Evolutionary conservation across 2,797 vertebrate genomes (phyloP).

Genomic region (Scolopax bukidnonensis): DNA sequence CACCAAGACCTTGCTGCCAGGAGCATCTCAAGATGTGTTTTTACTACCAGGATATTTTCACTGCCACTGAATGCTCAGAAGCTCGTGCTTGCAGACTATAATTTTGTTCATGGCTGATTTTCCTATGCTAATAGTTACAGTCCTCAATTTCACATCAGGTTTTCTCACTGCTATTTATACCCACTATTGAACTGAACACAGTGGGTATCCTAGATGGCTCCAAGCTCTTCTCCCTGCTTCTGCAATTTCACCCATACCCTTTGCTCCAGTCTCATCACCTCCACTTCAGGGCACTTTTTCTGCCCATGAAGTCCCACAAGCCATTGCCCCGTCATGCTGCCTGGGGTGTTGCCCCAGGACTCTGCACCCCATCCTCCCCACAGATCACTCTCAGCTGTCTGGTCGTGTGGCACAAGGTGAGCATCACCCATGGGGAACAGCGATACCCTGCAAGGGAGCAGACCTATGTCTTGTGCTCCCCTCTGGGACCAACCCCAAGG

Average conservation of each 20-base stretch:
- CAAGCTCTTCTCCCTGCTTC: neutral
- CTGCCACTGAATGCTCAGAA: slow-evolving; percentile 17
- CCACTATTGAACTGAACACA: neutral
- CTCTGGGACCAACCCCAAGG: neutral
- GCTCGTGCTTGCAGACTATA: neutral
- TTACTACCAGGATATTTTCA: neutral
- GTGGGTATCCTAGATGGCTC: neutral
- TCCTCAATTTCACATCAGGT: neutral
- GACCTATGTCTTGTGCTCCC: neutral
- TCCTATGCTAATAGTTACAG: slow-evolving; percentile 27
- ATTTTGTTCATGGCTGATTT: slow-evolving; percentile 50
- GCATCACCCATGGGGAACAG: neutral
- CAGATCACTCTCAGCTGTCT: neutral
- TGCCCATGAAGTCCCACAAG: neutral
- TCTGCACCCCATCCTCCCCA: neutral
- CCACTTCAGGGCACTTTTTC: neutral
- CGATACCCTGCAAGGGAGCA: neutral
- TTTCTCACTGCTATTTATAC: neutral
- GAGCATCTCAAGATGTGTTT: neutral
- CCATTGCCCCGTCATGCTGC: neutral
- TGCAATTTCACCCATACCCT: neutral
- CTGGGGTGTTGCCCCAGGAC: neutral
- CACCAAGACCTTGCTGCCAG: neutral
- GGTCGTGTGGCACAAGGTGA: neutral
- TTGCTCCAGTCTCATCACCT: neutral